Evolutionary conservation across 2,888 invertebrate genomes (phyloP), one percentile per base, ranked within the genome.

Genomic region (Ernsta delagoae): DNA sequence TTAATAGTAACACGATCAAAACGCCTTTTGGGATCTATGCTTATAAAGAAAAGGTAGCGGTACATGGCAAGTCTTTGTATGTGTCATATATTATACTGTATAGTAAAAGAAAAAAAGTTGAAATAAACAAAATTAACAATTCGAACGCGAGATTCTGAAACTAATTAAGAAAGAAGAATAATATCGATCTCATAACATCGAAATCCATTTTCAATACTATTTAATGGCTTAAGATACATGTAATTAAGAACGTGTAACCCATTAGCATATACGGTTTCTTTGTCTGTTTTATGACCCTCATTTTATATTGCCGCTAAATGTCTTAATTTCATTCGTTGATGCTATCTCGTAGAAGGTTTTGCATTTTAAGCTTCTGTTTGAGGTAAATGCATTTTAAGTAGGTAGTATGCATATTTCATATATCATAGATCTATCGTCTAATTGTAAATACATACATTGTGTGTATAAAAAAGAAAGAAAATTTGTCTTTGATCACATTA

Each of bases 291-390:
- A 64, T 54, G 63, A 64, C 45, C 60, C 53, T 45, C 36, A 60
- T 70, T 64, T 70, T 60, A 54, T 64, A 50, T 59, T 69, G 50
- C 69, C 69, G 16, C 50, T 48, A 36, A 70, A 70, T 70, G 70
- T 39, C 70, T 70, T 70, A 70, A 70, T 70, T 64, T 59, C 68
- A 61, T 68, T 62, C 41, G 63, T 63, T 69, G 69, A 69, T 69
- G 50, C 41, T 69, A 69, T 69, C 69, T 63, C 16, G 50, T 50
- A 48, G 45, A 48, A 59, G 50, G 59, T 63, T 63, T 69, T 68
- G 68, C 68, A 68, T 68, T 39, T 68, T 34, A 48, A n/a, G 69
- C 69, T 69, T 63, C 63, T 69, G 69, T 69, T 53, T 59, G 16
- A 50, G 59, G 12, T 59, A 41, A 59, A 66, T 54, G n/a, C 9